These are phyloP conservation scores for Andrena flavipes DNA, from an alignment of 2,888 invertebrate genomes.

Conservation along the genomic window DNA sequence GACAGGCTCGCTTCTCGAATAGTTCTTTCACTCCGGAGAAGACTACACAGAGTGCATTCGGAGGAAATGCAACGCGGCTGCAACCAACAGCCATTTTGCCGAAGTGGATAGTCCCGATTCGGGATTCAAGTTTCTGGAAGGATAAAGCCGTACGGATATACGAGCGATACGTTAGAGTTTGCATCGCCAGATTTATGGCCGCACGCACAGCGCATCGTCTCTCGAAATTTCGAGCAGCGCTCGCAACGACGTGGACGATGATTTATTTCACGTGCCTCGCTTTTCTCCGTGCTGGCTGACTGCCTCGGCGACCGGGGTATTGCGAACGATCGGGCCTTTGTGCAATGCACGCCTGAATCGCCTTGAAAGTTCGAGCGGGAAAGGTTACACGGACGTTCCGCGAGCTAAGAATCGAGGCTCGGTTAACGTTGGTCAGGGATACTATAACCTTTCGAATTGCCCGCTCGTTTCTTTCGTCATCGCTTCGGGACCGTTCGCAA, in stretches of 20 bases:
- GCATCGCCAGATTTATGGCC: not conserved
- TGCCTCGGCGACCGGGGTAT: slow-evolving; percentile 3
- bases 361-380: slow-evolving; percentile 68
- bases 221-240: slow-evolving; percentile 16
- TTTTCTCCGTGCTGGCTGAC: not conserved
- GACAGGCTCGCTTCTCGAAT: no score
- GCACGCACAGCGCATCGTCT: not conserved
- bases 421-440: slow-evolving; percentile 60
- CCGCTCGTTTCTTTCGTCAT: slow-evolving; percentile 38
- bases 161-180: no score
- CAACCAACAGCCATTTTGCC: no score
- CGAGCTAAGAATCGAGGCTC: slow-evolving; percentile 52
- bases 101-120: no score
- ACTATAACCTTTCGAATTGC: slow-evolving; percentile 45
- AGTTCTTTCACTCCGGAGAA: no score
- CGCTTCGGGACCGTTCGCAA: not conserved
- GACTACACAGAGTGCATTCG: no score
- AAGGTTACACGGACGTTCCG: slow-evolving; percentile 63
- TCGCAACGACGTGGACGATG: not conserved
- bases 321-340: slow-evolving; percentile 42
- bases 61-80: no score
- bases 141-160: no score
- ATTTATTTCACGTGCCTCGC: slow-evolving; percentile 24
- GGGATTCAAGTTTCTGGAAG: no score
- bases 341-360: slow-evolving; percentile 51